phyloP scores from a whole-genome alignment of 2,113 vertebrate species.

The Corythornis vintsioides region DNA sequence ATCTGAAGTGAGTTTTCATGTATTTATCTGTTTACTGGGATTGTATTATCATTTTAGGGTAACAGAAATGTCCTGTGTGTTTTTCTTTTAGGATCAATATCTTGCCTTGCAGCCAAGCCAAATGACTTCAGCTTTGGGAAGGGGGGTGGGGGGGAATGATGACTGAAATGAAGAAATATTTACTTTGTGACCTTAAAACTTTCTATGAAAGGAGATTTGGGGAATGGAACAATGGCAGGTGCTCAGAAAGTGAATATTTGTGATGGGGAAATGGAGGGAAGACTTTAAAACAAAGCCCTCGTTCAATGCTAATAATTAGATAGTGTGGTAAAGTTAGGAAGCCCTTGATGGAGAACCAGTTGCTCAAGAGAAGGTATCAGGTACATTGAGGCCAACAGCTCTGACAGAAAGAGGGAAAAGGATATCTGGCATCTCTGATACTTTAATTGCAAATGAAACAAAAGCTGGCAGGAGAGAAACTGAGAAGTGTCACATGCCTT shows the following conservation, averaged over 20 bases:
- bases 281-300: background rate
- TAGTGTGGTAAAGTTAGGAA: background rate
- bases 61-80: background rate
- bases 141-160: no score
- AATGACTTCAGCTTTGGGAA: background rate
- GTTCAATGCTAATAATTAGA: background rate
- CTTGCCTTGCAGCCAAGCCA: constrained; percentile 16
- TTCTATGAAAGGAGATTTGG: background rate
- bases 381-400: background rate
- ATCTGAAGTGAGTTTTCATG: background rate
- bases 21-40: constrained; percentile 34
- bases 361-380: background rate
- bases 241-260: background rate
- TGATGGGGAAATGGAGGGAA: background rate
- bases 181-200: constrained; percentile 34
- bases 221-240: background rate
- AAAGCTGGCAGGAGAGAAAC: constrained; percentile 1
- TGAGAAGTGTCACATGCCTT: background rate
- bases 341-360: background rate
- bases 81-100: constrained; percentile 21
- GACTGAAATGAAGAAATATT: background rate
- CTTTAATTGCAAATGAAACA: constrained; percentile 32
- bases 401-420: background rate
- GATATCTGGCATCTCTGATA: background rate
- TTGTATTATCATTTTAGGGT: constrained; percentile 41